A percentile compares a stretch with the other conserved stretches of the same genome.
These are phyloP conservation scores for Scomber scombrus DNA, from an alignment of 2,113 vertebrate species.

Conservation along the genomic window DNA sequence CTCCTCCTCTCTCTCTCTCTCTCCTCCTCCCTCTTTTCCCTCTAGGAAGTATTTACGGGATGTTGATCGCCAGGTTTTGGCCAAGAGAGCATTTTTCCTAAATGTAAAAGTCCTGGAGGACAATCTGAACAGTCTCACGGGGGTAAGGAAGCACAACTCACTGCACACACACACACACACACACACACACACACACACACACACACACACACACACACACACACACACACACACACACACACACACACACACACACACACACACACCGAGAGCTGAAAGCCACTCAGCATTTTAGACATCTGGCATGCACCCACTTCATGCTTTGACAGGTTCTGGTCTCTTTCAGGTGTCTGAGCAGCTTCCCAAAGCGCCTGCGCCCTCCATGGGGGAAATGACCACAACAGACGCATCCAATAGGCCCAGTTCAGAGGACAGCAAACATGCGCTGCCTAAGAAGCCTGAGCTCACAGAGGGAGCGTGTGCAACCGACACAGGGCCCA, in stretches of 20 bases:
- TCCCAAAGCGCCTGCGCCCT: conserved; percentile 74
- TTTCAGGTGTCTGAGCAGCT: conserved; percentile 84
- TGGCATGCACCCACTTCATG: conserved; percentile 46
- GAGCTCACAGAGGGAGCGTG: conserved; percentile 83
- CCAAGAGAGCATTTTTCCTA: conserved; percentile 95
- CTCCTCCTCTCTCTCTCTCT: not conserved
- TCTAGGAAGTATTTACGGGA: conserved; percentile 96
- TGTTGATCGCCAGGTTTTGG: conserved; percentile 98
- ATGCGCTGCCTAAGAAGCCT: conserved; percentile 87
- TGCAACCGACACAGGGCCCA: conserved; percentile 82
- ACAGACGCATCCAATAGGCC: conserved; percentile 90
- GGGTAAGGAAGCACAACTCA: conserved; percentile 83
- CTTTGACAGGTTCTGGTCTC: conserved; percentile 68
- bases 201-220: not conserved
- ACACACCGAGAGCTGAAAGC: conserved; percentile 6
- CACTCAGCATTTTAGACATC: conserved; percentile 27
- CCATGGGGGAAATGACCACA: conserved; percentile 93
- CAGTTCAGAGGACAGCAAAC: conserved; percentile 89
- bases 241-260: not conserved
- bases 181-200: not conserved
- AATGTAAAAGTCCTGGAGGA: conserved; percentile 98
- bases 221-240: not conserved
- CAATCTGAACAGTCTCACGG: conserved; percentile 92
- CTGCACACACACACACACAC: not conserved
- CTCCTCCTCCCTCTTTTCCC: conserved; percentile 22